Conservation (phyloP, 2,797 vertebrate species). For the Amblyopsis hoosieri region DNA sequence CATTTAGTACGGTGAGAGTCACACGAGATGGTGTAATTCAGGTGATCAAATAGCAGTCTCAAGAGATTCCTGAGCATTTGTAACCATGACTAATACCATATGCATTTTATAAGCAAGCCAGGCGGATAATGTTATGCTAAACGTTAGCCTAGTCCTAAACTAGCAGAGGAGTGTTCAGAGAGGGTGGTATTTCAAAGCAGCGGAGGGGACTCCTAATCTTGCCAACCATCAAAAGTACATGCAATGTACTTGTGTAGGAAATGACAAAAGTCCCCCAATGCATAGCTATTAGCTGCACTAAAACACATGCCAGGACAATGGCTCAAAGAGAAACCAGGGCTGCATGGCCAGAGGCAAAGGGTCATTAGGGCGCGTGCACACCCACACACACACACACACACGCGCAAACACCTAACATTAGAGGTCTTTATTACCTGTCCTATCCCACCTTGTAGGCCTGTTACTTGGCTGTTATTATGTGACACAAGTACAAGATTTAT, state of each 20-base stretch:
- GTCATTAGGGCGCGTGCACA: conserved; percentile 57
- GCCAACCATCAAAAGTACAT: conserved; percentile 61
- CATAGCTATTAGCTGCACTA: conserved; percentile 66
- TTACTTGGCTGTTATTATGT: conserved; percentile 13
- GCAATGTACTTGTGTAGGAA: conserved; percentile 59
- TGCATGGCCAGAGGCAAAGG: conserved; percentile 47
- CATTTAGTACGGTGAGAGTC: background rate
- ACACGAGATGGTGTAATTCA: background rate
- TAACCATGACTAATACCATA: background rate
- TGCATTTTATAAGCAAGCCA: conserved; percentile 2
- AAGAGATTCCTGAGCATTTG: conserved; percentile 7
- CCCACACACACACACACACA: conserved; percentile 8
- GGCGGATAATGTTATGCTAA: conserved; percentile 29
- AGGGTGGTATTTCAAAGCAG: conserved; percentile 67
- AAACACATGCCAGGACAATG: conserved; percentile 67
- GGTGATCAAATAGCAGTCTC: background rate
- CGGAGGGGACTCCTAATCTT: conserved; percentile 63
- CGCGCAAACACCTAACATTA: conserved; percentile 22
- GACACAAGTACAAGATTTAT: conserved; percentile 25
- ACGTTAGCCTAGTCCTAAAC: conserved; percentile 18
- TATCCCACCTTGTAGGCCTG: conserved; percentile 53
- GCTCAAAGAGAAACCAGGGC: conserved; percentile 63
- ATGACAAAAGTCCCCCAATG: conserved; percentile 65
- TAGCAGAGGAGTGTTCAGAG: conserved; percentile 57
- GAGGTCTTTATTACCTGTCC: conserved; percentile 63